Base-by-base conservation (phyloP, 2,797 vertebrate species). In the Falco rusticolus region DNA sequence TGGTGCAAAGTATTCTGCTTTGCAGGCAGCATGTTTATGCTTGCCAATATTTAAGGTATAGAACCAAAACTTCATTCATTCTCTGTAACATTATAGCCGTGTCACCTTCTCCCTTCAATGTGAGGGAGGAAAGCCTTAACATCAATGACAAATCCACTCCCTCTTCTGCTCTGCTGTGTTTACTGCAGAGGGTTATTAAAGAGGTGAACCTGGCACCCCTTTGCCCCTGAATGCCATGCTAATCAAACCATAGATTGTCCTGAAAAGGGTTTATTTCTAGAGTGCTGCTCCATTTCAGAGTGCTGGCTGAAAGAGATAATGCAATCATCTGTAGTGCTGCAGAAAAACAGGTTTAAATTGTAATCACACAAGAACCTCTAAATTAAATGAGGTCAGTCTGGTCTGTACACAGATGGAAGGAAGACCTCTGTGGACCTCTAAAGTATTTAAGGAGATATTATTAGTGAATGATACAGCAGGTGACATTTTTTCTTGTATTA, bases 261-360 rank as follows among this genome's bases (percentile, higher is more conserved):
- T 43, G 54, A 87, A 84, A 94, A 56, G 16, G 24, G 39, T 74
- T 79, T 68, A n/a, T 87, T 94, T 94, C 50, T 68, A 39, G 50
- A 76, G 47, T n/a, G 41, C 13, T 86, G 17, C 47, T 84, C 78
- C 22, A 6, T 92, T 94, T 92, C 59, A 47, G 47, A 90, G 18
- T 22, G 13, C 72, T 84, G 78, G 8, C 48, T 93, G 45, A 34
- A 60, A 77, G 43, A 81, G 53, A 75, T 68, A 95, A 80, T 89
- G 41, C 34, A 87, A 84, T 92, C 64, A 78, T 83, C 50, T 65
- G 19, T 75, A 89, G 26, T 64, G 47, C 57, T 84, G 54, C 45
- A 81, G 68, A 85, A 91, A 95, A 91, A 61, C 22, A 63, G 22
- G 56, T 87, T 94, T 86, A 75, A 85, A 84, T 56, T 91, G 33